These are phyloP conservation scores for Cyrtorhinus lividipennis DNA, from an alignment of 1,140 invertebrate genomes.

Conservation along the genomic window DNA sequence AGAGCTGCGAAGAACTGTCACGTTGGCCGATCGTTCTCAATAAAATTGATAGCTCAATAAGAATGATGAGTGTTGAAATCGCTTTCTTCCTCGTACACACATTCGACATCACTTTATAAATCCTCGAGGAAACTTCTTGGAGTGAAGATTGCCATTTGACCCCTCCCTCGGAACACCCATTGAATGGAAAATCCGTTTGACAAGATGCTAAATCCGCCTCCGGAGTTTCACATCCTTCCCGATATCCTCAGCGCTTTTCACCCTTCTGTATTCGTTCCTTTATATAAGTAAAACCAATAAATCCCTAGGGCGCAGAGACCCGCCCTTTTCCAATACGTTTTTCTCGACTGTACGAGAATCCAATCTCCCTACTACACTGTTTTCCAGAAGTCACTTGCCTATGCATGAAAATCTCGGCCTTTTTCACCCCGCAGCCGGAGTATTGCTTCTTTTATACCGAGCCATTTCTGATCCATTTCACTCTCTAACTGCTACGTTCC, in stretches of 20 bases:
- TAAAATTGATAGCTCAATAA: too few relatives aligned
- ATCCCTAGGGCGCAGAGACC: background rate
- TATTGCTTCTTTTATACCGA: constrained; percentile 5
- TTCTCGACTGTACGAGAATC: background rate
- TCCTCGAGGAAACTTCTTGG: too few relatives aligned
- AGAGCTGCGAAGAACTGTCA: too few relatives aligned
- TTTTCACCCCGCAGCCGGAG: background rate
- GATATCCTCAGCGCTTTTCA: background rate
- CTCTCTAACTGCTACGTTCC: constrained; percentile 1
- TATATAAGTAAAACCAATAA: constrained; percentile 5
- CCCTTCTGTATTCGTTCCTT: background rate
- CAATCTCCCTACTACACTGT: constrained; percentile 6
- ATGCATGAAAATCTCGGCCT: background rate
- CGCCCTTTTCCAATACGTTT: background rate
- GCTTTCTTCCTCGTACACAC: too few relatives aligned
- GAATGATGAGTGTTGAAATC: too few relatives aligned
- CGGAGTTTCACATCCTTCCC: background rate
- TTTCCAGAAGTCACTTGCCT: constrained; percentile 5
- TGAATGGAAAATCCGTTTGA: constrained; percentile 6
- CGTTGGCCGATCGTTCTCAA: too few relatives aligned
- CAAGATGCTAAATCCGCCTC: constrained; percentile 3
- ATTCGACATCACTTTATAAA: too few relatives aligned
- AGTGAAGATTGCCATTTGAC: too few relatives aligned
- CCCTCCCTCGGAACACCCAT: background rate
- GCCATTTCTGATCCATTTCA: constrained; percentile 8